phyloP scores from a whole-genome alignment of 2,888 invertebrate genomes.

The Morinoia aosen region DNA sequence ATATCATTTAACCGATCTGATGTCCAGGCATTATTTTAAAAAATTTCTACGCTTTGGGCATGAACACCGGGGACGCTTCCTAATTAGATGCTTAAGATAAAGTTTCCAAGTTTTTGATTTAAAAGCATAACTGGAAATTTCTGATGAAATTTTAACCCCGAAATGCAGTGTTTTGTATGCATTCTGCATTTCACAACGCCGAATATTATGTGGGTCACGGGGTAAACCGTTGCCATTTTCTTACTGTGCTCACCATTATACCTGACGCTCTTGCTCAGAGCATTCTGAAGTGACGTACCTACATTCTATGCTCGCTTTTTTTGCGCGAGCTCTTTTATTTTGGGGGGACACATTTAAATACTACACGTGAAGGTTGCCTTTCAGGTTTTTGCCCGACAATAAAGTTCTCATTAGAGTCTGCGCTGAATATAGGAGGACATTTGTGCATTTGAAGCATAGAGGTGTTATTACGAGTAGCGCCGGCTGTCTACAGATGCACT shows the following conservation, averaged over 20 bases:
- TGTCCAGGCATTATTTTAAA: too few relatives aligned
- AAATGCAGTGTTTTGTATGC: background rate
- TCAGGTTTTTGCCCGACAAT: background rate
- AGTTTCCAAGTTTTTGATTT: too few relatives aligned
- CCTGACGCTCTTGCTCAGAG: background rate
- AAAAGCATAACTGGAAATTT: too few relatives aligned
- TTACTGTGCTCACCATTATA: background rate
- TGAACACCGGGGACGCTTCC: too few relatives aligned
- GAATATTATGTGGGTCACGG: background rate
- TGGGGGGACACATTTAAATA: background rate
- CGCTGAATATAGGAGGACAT: slow-evolving; percentile 18
- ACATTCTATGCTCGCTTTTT: background rate
- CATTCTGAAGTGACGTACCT: background rate
- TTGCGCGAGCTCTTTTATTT: background rate
- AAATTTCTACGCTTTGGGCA: too few relatives aligned
- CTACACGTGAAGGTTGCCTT: slow-evolving; percentile 6
- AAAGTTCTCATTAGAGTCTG: slow-evolving; percentile 47
- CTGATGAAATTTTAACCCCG: too few relatives aligned
- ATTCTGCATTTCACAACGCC: background rate
- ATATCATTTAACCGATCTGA: too few relatives aligned
- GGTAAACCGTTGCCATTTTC: background rate
- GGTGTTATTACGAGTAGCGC: background rate
- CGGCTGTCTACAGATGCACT: background rate
- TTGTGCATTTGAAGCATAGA: slow-evolving; percentile 28
- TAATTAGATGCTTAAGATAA: too few relatives aligned